Conservation (phyloP, 2,113 vertebrate species). For the Peromyscus californicus region DNA sequence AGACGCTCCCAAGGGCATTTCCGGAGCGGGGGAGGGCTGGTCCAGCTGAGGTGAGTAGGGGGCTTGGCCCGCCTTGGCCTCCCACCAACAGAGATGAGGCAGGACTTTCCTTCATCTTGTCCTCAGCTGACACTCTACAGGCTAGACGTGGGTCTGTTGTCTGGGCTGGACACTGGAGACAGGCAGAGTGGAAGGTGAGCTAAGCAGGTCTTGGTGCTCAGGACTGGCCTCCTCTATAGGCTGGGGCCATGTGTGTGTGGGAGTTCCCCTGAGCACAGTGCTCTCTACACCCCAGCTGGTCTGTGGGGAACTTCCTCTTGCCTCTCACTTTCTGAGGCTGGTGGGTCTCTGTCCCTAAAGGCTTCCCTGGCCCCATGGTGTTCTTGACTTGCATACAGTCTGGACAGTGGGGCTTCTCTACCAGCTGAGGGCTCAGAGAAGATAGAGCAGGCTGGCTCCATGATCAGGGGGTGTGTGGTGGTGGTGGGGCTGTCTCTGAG, state of each 20-base stretch:
- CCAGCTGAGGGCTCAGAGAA: not conserved
- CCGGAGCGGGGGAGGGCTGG: rapidly evolving
- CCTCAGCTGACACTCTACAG: not conserved
- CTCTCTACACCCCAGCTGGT: rapidly evolving
- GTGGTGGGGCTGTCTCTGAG: not conserved
- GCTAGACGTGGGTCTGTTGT: not conserved
- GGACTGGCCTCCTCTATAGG: not conserved
- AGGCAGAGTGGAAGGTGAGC: rapidly evolving
- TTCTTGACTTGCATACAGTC: not conserved
- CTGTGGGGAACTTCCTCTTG: not conserved
- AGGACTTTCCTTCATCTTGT: not conserved
- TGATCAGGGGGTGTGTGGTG: not conserved
- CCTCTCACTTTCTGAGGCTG: not conserved
- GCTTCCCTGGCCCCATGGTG: not conserved
- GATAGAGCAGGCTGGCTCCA: not conserved
- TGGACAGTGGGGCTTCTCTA: not conserved
- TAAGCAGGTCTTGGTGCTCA: rapidly evolving
- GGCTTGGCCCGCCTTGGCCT: rapidly evolving
- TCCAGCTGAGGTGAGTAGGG: not conserved
- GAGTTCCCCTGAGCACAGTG: not conserved
- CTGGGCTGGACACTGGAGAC: not conserved
- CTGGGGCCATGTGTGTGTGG: rapidly evolving
- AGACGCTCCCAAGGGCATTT: not conserved
- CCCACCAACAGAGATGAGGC: not conserved
- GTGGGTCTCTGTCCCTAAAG: not conserved